Evolutionary conservation across 2,888 invertebrate species (phyloP).

Genomic region (Tachystola acroxantha): DNA sequence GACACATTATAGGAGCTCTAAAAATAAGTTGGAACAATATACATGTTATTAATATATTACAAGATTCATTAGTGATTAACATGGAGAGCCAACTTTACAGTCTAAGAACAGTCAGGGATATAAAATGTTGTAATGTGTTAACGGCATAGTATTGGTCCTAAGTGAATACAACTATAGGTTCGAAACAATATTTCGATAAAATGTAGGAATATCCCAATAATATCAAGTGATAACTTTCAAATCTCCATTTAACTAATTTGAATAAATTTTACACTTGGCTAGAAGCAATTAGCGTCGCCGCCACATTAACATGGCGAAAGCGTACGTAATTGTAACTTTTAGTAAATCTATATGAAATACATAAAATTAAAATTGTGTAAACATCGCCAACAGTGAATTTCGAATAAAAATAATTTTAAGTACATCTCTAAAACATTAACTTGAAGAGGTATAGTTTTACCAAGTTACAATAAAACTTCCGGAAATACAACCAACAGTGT

Average conservation of each 20-base stretch:
- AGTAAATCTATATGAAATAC: neutral
- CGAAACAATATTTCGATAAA: constrained; percentile 24
- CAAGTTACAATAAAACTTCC: neutral
- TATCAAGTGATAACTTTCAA: constrained; percentile 34
- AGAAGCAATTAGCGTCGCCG: neutral
- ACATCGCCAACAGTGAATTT: constrained; percentile 6
- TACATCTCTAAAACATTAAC: constrained; percentile 1
- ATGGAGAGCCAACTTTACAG: constrained; percentile 44
- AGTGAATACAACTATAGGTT: constrained; percentile 38
- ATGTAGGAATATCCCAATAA: constrained; percentile 42
- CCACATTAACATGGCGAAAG: neutral
- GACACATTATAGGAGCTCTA: constrained; percentile 68
- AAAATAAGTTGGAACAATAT: constrained; percentile 71
- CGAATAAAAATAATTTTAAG: constrained; percentile 1
- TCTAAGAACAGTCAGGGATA: constrained; percentile 46
- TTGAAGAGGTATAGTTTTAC: neutral
- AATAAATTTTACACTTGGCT: neutral
- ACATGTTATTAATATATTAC: constrained; percentile 67
- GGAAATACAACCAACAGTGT: no score
- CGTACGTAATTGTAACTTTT: neutral
- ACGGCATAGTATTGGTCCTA: constrained; percentile 61
- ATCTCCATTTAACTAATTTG: constrained; percentile 24
- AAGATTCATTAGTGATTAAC: constrained; percentile 57
- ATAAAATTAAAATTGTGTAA: neutral
- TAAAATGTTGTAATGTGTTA: constrained; percentile 45